These are phyloP conservation scores for Eupithecia insigniata DNA, from an alignment of 2,888 invertebrate species.

Conservation along the genomic window DNA sequence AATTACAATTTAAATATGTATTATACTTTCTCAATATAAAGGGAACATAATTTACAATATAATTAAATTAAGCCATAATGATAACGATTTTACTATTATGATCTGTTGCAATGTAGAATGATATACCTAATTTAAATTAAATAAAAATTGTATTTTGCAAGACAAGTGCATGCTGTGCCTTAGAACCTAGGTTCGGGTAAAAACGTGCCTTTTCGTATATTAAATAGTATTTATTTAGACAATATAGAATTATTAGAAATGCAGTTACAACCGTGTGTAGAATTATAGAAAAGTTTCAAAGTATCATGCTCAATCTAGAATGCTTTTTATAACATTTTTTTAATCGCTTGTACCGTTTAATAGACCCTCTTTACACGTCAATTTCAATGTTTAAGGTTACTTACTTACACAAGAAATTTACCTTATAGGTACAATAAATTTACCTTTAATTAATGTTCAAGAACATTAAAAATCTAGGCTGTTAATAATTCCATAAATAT, in stretches of 20 bases:
- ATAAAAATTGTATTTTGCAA: constrained; percentile 19
- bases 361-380: not conserved
- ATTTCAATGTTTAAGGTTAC: not conserved
- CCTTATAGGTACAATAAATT: not conserved
- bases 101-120: constrained; percentile 25
- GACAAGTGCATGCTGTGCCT: constrained; percentile 26
- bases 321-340: constrained; percentile 6
- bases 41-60: constrained; percentile 31
- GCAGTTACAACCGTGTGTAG: constrained; percentile 12
- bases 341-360: not conserved
- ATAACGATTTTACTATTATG: constrained; percentile 27
- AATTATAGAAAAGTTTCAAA: constrained; percentile 10
- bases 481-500: too few species aligned
- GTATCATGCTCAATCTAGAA: constrained; percentile 23
- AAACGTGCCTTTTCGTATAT: constrained; percentile 43
- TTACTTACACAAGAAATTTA: not conserved
- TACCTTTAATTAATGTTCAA: too few species aligned
- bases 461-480: too few species aligned
- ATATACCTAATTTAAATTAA: constrained; percentile 18
- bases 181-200: constrained; percentile 19
- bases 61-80: constrained; percentile 33
- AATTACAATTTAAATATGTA: constrained; percentile 40
- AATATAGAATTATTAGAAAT: not conserved
- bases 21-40: constrained; percentile 28
- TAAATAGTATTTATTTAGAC: constrained; percentile 31